Evolutionary conservation across 2,113 vertebrate species (phyloP).

Genomic region (Brachionichthys hirsutus): DNA sequence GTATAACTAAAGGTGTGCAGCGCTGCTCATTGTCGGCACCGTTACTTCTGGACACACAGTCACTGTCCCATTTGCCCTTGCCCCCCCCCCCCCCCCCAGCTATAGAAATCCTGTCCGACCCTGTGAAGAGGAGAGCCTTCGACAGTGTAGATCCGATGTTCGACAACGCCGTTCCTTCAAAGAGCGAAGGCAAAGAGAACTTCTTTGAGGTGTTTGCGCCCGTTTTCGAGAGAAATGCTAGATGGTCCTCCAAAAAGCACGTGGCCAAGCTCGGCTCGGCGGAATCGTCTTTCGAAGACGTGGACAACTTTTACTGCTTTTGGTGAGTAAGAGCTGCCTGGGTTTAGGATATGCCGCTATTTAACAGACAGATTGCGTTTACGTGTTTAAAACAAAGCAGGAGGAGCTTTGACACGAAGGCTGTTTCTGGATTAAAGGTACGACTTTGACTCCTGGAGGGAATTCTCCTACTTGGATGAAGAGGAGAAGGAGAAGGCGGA

Average conservation of each 20-base stretch:
- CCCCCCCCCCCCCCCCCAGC: slow-evolving; percentile 73
- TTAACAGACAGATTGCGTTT: neutral
- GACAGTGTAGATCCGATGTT: slow-evolving; percentile 98
- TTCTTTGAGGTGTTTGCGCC: slow-evolving; percentile 90
- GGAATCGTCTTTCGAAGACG: slow-evolving; percentile 93
- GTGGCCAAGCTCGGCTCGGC: slow-evolving; percentile 85
- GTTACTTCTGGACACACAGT: neutral
- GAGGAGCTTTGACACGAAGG: neutral
- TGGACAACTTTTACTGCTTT: slow-evolving; percentile 97
- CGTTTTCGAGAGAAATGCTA: slow-evolving; percentile 93
- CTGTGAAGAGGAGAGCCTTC: slow-evolving; percentile 93
- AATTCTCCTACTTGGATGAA: slow-evolving; percentile 98
- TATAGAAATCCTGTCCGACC: slow-evolving; percentile 93
- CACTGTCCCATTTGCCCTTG: neutral
- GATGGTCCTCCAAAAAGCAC: slow-evolving; percentile 95
- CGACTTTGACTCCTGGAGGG: slow-evolving; percentile 99
- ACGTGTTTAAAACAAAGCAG: neutral
- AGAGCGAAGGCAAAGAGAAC: slow-evolving; percentile 93
- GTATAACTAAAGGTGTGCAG: slow-evolving; percentile 94
- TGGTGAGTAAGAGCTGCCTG: slow-evolving; percentile 79
- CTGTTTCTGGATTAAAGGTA: slow-evolving; percentile 79
- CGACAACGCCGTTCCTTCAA: slow-evolving; percentile 91
- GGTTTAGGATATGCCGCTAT: neutral
- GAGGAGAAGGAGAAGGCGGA: slow-evolving; percentile 99
- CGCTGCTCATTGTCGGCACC: neutral